Evolutionary conservation across 2,113 vertebrate species (phyloP), one percentile per base, ranked within the genome.

Genomic region (Dipodomys merriami): DNA sequence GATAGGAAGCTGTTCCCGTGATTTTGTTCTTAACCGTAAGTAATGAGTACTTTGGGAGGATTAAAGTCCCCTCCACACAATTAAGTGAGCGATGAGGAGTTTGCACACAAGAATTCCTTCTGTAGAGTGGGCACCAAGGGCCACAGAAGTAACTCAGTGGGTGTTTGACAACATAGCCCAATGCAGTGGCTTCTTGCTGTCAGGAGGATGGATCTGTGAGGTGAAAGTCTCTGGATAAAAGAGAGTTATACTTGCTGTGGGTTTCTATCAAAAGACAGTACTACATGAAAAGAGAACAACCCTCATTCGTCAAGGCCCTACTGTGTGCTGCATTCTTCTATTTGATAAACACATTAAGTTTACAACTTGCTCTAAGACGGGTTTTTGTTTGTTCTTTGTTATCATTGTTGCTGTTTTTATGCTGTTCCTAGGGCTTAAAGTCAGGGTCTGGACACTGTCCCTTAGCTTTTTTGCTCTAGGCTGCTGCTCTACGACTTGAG

Each of bases 11-110:
- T 64, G 30, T 9, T 79, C 80, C 67, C 73, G 27, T 35, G 71
- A 30, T 44, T 91, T 91, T 71, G 16, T 82, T 92, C 86, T 27
- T 87, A 71, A 87, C 6, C 8, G 49, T 67, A 18, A 16, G 15
- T 57, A 46, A 22, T 91, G 33, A 81, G n/a, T 57, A 49, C 74
- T 53, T 83, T 93, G 86, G 44, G 62, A 35, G n/a, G 86, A 76
- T 68, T 86, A 23, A 69, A 88, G 19, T 86, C 3, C n/a, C 27
- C 2, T 79, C 27, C 13, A 44, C 33, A 49, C 62, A 92, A 27
- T 6, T n/a, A 87, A 73, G 18, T 81, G 73, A 86, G 46, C 69
- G 60, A 65, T 79, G n/a, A 86, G 53, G 9, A 62, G 33, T 83
- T 12, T 44, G 60, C 72, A 80, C 88, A 64, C 67, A 39, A 83